Conservation (phyloP, 2,797 vertebrate species). For the Smutsia gigantea region DNA sequence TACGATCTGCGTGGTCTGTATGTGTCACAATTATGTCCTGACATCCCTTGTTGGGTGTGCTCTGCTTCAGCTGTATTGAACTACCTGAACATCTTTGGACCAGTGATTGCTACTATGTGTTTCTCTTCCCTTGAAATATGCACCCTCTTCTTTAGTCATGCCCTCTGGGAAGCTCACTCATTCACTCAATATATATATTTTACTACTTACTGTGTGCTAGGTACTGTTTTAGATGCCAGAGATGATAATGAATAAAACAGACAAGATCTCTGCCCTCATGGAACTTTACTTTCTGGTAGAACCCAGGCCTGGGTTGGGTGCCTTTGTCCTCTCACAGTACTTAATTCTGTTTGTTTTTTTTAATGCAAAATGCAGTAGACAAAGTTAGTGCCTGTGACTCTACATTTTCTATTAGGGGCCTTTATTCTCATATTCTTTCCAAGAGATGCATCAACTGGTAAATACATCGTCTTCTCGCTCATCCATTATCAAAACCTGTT, state of each 20-base stretch:
- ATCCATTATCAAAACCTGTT: conserved; percentile 26
- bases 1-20: neutral
- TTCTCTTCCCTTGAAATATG: conserved; percentile 9
- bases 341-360: too few species aligned
- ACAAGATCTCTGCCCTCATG: neutral
- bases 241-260: neutral
- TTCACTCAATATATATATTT: neutral
- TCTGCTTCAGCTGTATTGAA: neutral
- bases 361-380: neutral
- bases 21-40: neutral
- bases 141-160: neutral
- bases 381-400: neutral
- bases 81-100: neutral
- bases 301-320: neutral
- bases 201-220: neutral
- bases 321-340: neutral
- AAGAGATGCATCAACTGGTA: neutral
- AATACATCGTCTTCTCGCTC: neutral
- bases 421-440: conserved; percentile 3
- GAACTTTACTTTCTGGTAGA: neutral
- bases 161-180: neutral
- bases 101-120: neutral
- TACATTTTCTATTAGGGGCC: neutral
- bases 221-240: neutral
- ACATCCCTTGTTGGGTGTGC: neutral